Percentiles rank a stretch among this genome's conserved stretches.
Conservation (phyloP, 92 coral and sea anemone genomes). For the Pocillopora meandrina region DNA sequence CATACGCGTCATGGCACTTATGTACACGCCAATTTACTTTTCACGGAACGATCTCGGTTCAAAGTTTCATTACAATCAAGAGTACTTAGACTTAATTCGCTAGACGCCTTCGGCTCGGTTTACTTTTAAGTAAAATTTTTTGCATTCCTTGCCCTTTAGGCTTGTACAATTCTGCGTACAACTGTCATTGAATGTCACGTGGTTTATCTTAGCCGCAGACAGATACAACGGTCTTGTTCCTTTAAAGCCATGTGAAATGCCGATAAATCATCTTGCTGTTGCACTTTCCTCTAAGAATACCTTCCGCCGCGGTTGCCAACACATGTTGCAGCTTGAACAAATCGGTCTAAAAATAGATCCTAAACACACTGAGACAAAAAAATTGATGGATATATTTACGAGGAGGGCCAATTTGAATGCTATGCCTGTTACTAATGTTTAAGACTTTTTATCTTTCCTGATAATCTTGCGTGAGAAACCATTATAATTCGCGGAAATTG, state of each 20-base stretch:
- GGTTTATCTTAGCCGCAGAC: slow-evolving; percentile 1
- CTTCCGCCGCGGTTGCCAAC: neutral
- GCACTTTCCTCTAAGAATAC: neutral
- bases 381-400: slow-evolving; percentile 3
- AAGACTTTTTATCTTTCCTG: neutral
- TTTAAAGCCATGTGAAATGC: too few species aligned
- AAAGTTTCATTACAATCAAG: neutral
- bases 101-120: slow-evolving; percentile 18
- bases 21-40: slow-evolving; percentile 3
- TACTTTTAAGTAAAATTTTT: slow-evolving; percentile 1
- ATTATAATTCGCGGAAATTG: slow-evolving; percentile 7
- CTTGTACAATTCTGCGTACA: neutral
- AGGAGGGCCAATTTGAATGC: neutral
- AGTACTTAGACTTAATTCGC: neutral
- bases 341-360: slow-evolving; percentile 11
- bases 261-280: neutral
- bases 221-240: too few species aligned
- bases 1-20: neutral
- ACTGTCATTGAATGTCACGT: slow-evolving; percentile 23
- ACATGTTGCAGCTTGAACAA: neutral
- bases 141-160: slow-evolving; percentile 16
- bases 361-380: neutral
- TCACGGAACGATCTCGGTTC: neutral
- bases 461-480: neutral
- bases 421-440: neutral